A percentile compares a stretch with the other conserved stretches of the same genome.
Evolutionary conservation across 2,113 vertebrate species (phyloP).

Genomic region (Gavialis gangeticus): DNA sequence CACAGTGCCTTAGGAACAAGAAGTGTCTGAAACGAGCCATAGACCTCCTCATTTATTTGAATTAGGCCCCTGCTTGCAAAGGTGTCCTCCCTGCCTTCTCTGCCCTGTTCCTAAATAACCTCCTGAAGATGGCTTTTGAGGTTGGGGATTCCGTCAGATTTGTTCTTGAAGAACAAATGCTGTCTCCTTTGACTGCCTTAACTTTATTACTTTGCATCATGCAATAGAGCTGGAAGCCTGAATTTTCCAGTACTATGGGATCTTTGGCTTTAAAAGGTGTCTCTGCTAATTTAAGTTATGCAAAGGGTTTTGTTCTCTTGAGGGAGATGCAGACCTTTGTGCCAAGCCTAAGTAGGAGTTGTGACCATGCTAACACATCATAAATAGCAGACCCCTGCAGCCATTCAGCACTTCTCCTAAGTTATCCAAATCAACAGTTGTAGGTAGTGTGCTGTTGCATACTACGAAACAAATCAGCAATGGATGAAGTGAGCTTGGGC

Average conservation of each 20-base stretch:
- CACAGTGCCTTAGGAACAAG: slow-evolving; percentile 56
- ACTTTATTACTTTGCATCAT: background rate
- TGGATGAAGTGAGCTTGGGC: too few relatives aligned
- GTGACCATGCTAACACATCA: background rate
- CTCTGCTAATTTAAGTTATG: background rate
- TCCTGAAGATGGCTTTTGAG: background rate
- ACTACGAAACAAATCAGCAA: background rate
- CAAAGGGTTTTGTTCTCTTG: background rate
- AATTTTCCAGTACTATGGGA: background rate
- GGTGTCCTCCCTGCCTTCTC: slow-evolving; percentile 6
- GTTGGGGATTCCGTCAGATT: background rate
- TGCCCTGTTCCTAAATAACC: background rate
- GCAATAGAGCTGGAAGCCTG: background rate
- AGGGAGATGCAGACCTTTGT: background rate
- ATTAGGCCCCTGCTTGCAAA: background rate
- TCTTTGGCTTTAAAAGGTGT: slow-evolving; percentile 30
- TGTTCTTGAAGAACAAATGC: background rate
- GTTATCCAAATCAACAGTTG: background rate
- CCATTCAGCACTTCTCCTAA: background rate
- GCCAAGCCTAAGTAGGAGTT: slow-evolving; percentile 25
- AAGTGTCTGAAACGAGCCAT: slow-evolving; percentile 31
- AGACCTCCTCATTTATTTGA: slow-evolving; percentile 6
- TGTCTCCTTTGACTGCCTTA: background rate
- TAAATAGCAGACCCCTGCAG: background rate
- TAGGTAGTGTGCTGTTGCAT: background rate